Base-by-base conservation (phyloP, 2,888 invertebrate genomes). In the Candidula unifasciata region DNA sequence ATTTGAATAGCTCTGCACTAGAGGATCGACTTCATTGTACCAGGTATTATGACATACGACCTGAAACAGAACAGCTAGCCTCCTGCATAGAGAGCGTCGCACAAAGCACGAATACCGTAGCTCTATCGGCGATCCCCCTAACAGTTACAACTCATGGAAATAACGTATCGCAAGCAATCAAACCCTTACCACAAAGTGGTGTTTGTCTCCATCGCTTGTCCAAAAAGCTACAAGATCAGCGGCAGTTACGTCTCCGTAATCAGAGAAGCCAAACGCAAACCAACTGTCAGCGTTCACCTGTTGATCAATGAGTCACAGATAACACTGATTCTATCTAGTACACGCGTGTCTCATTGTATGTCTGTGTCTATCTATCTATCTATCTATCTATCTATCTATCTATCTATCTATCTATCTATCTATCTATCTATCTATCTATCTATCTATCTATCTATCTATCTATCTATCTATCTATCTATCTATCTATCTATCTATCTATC, bases 191-290 rank as follows among this genome's bases (percentile, higher is more conserved):
- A 90, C 88, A 78, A 91, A 90, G 69, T 89, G 88, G 35, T 91
- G 90, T 44, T 86, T 85, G 3, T 89, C 89, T 8, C 77, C 77
- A 8, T 68, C 18, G 69, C 91, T 90, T 8, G 89, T 90, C 92
- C 93, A 93, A 83, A 90, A 89, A 1, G 93, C 85, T 5, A 89
- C 89, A 6, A 92, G 82, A 86, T 93, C 93, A 3, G 92, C 91
- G 33, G 88, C 77, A 0, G 74, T 83, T 6, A 86, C 69, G 10
- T 90, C 89, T 0, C 91, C 91, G 84, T 91, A 90, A 84, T 90
- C 89, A 13, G 91, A 91, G 82, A 91, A 91, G 0, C 91, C 91
- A 0, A 91, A 85, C 5, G 88, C 89, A 44, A 91, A 88, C 89
- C 90, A 89, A 3, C 64, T 77, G 8, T 35, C n/a, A 27, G 73